A percentile compares a stretch with the other conserved stretches of the same genome.
phyloP scores from a whole-genome alignment of 2,888 invertebrate genomes.

The Perizoma affinitatum region DNA sequence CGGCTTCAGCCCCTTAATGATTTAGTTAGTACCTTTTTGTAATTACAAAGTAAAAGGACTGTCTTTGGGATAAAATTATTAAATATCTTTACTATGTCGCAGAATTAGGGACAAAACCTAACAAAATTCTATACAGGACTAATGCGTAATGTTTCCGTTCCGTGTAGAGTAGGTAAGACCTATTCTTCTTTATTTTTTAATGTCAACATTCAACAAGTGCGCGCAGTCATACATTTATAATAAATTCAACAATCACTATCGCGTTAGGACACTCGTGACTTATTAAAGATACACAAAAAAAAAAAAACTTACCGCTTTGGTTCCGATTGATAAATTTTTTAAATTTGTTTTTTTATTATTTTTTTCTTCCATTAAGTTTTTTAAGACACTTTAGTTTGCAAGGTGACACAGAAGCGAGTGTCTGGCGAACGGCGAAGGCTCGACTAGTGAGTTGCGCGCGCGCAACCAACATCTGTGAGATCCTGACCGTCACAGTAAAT shows the following conservation, averaged over 20 bases:
- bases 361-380: conserved; percentile 44
- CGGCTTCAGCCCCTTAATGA: too few relatives aligned
- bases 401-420: conserved; percentile 47
- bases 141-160: too few relatives aligned
- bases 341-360: conserved; percentile 20
- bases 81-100: too few relatives aligned
- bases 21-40: too few relatives aligned
- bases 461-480: conserved; percentile 53
- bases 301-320: conserved; percentile 26
- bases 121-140: too few relatives aligned
- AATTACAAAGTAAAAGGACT: too few relatives aligned
- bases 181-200: neutral
- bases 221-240: conserved; percentile 1
- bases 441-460: conserved; percentile 56
- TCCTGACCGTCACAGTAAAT: conserved; percentile 35
- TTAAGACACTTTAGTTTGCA: conserved; percentile 27
- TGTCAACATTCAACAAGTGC: neutral
- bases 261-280: neutral
- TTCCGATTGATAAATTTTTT: conserved; percentile 5
- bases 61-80: too few relatives aligned
- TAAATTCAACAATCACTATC: neutral
- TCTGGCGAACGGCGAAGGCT: conserved; percentile 49
- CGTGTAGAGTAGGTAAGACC: too few relatives aligned
- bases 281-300: neutral
- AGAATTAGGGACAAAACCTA: neutral